Conservation (phyloP, 2,797 vertebrate species). For the Champsocephalus esox region DNA sequence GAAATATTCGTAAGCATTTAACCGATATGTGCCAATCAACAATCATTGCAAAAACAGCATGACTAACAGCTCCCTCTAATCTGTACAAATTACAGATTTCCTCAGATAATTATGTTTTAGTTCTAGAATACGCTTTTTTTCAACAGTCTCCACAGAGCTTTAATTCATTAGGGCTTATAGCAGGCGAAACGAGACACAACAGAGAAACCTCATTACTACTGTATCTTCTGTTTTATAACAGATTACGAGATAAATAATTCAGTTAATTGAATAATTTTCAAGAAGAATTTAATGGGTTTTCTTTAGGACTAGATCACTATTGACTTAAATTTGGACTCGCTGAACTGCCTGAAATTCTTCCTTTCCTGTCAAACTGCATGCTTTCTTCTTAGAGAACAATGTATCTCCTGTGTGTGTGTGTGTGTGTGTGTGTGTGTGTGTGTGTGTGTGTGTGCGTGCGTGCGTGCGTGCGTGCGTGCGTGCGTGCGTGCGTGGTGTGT, state of each 20-base stretch:
- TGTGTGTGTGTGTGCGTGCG: slow-evolving; percentile 17
- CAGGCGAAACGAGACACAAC: slow-evolving; percentile 32
- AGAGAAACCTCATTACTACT: slow-evolving; percentile 46
- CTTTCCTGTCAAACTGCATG: slow-evolving; percentile 77
- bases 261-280: slow-evolving; percentile 28
- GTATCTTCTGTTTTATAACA: slow-evolving; percentile 30
- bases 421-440: slow-evolving; percentile 17
- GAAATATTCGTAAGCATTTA: slow-evolving; percentile 60
- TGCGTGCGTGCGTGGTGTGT: background rate
- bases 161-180: slow-evolving; percentile 59
- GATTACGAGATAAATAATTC: slow-evolving; percentile 46
- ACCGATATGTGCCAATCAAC: slow-evolving; percentile 68
- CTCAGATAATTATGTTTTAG: slow-evolving; percentile 74
- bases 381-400: slow-evolving; percentile 75
- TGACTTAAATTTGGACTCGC: slow-evolving; percentile 21
- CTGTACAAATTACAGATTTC: slow-evolving; percentile 79
- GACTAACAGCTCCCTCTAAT: slow-evolving; percentile 78
- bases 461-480: slow-evolving; percentile 26
- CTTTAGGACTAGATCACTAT: slow-evolving; percentile 10
- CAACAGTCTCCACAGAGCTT: slow-evolving; percentile 48
- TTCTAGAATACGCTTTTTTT: slow-evolving; percentile 63
- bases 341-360: slow-evolving; percentile 52
- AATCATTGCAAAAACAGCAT: slow-evolving; percentile 71
- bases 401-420: slow-evolving; percentile 68
- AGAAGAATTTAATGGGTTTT: background rate